Evolutionary conservation across 2,797 vertebrate species (phyloP).

Genomic region (Enteromius thamalakanensis): DNA sequence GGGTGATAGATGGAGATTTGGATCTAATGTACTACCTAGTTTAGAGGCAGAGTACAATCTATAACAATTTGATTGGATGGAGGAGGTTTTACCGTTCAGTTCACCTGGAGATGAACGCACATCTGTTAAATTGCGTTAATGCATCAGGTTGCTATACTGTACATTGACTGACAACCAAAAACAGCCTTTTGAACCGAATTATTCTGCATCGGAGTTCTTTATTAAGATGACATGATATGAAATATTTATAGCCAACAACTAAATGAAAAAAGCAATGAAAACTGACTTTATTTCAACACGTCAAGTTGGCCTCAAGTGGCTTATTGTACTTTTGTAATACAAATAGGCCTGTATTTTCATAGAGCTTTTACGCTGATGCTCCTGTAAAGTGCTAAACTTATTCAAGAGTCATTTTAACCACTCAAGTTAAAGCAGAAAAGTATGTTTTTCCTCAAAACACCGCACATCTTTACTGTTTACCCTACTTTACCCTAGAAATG

Average conservation of each 20-base stretch:
- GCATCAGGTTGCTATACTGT: not conserved
- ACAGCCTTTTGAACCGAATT: not conserved
- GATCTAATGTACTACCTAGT: not conserved
- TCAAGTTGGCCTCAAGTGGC: not conserved
- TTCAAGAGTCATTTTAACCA: slow-evolving; percentile 53
- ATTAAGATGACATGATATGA: not conserved
- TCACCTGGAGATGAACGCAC: not conserved
- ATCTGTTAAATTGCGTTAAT: not conserved
- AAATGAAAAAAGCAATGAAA: not conserved
- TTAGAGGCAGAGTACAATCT: not conserved
- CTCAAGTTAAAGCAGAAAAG: slow-evolving; percentile 70
- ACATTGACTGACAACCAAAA: not conserved
- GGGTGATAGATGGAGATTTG: not conserved
- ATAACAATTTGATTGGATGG: not conserved
- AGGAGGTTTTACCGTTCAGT: not conserved
- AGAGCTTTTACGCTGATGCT: slow-evolving; percentile 28
- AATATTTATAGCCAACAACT: not conserved
- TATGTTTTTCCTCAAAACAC: slow-evolving; percentile 53
- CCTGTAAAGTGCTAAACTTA: slow-evolving; percentile 37
- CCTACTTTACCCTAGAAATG: not conserved
- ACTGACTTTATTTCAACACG: not conserved
- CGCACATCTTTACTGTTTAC: slow-evolving; percentile 38
- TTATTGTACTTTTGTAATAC: not conserved
- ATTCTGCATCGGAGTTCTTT: not conserved
- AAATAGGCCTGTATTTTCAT: slow-evolving; percentile 33